Conservation (phyloP, 2,797 vertebrate genomes). For the Myripristis jacobus region DNA sequence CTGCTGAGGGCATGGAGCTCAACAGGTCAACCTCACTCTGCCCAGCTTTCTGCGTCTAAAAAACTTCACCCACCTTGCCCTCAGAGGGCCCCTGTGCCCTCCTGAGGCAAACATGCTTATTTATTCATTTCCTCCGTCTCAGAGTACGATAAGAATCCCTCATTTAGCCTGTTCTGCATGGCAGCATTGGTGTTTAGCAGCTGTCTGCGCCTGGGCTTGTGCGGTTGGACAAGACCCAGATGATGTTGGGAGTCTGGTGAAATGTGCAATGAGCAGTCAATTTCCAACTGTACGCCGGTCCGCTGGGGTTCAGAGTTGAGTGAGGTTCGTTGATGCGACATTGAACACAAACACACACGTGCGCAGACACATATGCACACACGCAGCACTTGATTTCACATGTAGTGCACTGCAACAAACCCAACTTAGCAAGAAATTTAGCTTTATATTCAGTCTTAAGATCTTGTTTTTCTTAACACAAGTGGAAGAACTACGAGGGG, state of each 20-base stretch:
- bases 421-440: too few species aligned
- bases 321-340: constrained; percentile 52
- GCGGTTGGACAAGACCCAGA: constrained; percentile 66
- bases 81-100: constrained; percentile 33
- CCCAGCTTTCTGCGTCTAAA: neutral
- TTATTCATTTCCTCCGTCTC: constrained; percentile 65
- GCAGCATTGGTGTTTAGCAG: constrained; percentile 48
- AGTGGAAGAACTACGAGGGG: too few species aligned
- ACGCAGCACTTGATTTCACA: constrained; percentile 25
- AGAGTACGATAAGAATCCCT: constrained; percentile 63
- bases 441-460: too few species aligned
- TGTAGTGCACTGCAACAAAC: too few species aligned
- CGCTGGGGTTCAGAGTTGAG: constrained; percentile 65
- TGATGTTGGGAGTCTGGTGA: constrained; percentile 55
- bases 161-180: constrained; percentile 69
- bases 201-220: constrained; percentile 42
- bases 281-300: constrained; percentile 70
- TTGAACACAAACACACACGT: constrained; percentile 47
- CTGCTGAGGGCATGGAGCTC: constrained; percentile 8
- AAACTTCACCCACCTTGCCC: constrained; percentile 13
- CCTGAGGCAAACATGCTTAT: constrained; percentile 46
- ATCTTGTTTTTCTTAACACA: too few species aligned
- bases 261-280: constrained; percentile 73
- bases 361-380: neutral
- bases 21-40: constrained; percentile 39